These are phyloP conservation scores for Microctenopoma steveboyesi DNA, from an alignment of 2,797 vertebrate genomes.

Conservation along the genomic window DNA sequence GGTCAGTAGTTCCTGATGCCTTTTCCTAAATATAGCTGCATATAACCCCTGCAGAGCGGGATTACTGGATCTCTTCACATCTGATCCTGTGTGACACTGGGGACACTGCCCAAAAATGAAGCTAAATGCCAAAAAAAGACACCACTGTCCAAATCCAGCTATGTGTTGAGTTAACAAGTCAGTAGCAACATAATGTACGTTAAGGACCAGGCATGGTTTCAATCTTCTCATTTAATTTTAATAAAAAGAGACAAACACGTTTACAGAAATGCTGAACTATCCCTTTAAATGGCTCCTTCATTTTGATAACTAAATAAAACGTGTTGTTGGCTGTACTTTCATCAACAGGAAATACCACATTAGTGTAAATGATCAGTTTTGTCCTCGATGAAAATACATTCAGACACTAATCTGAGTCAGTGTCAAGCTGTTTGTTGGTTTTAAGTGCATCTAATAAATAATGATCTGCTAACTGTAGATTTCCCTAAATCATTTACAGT, in stretches of 20 bases:
- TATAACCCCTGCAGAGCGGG: constrained; percentile 32
- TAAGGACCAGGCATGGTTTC: neutral
- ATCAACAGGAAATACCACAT: constrained; percentile 61
- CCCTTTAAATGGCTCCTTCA: neutral
- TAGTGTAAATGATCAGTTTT: constrained; percentile 34
- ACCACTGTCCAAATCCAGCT: neutral
- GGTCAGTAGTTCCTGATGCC: constrained; percentile 53
- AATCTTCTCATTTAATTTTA: neutral
- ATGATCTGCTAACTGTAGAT: neutral
- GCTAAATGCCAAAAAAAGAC: constrained; percentile 17
- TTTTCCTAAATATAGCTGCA: constrained; percentile 69
- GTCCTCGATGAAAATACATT: constrained; percentile 11
- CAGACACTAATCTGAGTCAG: neutral
- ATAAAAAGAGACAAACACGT: neutral
- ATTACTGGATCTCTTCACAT: constrained; percentile 44
- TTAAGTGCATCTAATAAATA: neutral
- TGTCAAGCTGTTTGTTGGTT: neutral
- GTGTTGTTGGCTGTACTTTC: neutral
- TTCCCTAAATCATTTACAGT: neutral
- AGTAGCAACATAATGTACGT: neutral
- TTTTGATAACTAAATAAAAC: neutral
- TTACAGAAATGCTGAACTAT: neutral
- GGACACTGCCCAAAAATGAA: constrained; percentile 19
- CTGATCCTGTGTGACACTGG: constrained; percentile 33
- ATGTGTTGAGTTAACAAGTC: neutral